Evolutionary conservation across 1,140 invertebrate species (phyloP), one percentile per base, ranked within the genome.

Genomic region (Acyrthosiphon pisum): DNA sequence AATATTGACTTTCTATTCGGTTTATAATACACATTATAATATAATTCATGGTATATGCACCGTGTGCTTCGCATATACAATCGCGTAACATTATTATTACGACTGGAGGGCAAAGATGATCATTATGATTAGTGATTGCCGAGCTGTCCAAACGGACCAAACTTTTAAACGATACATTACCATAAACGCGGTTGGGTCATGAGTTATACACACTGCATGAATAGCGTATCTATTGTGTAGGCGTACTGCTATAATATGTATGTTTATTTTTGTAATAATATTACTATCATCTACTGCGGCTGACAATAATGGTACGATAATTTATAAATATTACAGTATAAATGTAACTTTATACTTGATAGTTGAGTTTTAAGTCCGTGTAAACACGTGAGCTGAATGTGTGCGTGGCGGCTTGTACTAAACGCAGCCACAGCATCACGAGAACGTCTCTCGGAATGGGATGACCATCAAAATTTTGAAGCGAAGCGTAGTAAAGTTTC

Each of bases 1-100:
- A 53, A 50, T 53, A 89, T 88, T 35, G 53, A 90, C 89, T 90
- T 90, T 90, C 89, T 90, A 90, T 90, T 68, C 89, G 41, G 53
- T 22, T 68, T 41, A 35, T 9, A 53, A 88, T 20, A 26, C 46
- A 46, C 46, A 22, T 26, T 41, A 84, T 44, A 41, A 41, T 83
- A 83, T 83, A 83, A 83, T 83, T 22, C 20, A 46, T 48, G 35
- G 35, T 37, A 37, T 37, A 6, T n/a, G 11, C 41, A 46, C 30
- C 22, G 48, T 53, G 50, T 7, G n/a, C 22, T 8, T 7, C 9
- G 48, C 23, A 14, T 23, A 86, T 7, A 48, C 84, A 48, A n/a
- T 46, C 84, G 44, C 84, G 23, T n/a, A 30, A 35, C 87, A 35
- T 41, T 89, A n/a, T 76, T 76, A 76, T 48, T 68, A 68, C 37